Evolutionary conservation across 2,113 vertebrate species (phyloP).

Genomic region (Nanorana parkeri): DNA sequence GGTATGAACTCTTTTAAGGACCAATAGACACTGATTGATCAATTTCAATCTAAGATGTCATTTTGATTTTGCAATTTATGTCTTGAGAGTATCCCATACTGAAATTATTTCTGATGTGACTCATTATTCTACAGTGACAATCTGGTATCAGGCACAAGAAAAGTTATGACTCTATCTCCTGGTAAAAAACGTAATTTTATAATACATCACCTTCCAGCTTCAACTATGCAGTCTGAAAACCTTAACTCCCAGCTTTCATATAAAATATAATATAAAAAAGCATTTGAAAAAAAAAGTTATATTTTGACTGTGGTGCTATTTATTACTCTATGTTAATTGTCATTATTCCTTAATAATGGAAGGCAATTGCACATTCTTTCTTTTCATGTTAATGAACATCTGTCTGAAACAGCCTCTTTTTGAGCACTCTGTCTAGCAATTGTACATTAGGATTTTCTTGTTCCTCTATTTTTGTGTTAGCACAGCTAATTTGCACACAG

Average conservation of each 20-base stretch:
- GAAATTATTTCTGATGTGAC: constrained; percentile 2
- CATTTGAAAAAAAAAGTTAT: background rate
- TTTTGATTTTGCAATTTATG: constrained; percentile 1
- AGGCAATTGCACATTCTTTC: constrained; percentile 48
- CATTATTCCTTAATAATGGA: constrained; percentile 55
- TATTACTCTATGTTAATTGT: constrained; percentile 53
- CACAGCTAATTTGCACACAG: constrained; percentile 53
- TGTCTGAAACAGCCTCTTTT: constrained; percentile 34
- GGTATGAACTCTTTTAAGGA: background rate
- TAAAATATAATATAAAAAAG: constrained; percentile 4
- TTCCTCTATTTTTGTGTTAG: constrained; percentile 19
- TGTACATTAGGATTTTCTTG: constrained; percentile 39
- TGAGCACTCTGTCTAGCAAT: constrained; percentile 42
- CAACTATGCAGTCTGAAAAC: background rate
- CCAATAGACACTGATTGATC: constrained; percentile 1
- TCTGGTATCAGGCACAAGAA: background rate
- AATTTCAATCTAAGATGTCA: background rate
- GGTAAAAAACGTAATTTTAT: constrained; percentile 17
- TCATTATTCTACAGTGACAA: no score
- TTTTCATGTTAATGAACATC: constrained; percentile 56
- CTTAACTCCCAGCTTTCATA: constrained; percentile 22
- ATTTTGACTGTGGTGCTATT: constrained; percentile 29
- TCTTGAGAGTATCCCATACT: background rate
- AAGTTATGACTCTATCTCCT: constrained; percentile 9
- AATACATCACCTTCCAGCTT: constrained; percentile 8